These are phyloP conservation scores for Mesorhabditis sp. DNA, from an alignment of 2,888 invertebrate species.

Conservation along the genomic window DNA sequence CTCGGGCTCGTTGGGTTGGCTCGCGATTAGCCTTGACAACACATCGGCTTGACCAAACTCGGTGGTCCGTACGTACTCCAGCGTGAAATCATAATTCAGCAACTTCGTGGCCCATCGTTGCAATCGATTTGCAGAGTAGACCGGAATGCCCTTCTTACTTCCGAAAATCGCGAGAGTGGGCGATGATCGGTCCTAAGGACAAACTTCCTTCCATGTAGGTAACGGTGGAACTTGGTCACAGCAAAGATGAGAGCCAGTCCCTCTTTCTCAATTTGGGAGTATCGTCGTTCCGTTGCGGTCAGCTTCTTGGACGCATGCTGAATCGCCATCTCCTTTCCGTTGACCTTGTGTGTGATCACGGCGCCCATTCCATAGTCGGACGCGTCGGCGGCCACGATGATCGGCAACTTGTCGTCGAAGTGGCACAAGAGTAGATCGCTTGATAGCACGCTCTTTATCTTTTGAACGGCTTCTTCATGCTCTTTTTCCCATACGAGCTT, in stretches of 20 bases:
- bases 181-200: slow-evolving; percentile 44
- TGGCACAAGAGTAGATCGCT: no score
- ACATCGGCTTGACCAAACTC: slow-evolving; percentile 54
- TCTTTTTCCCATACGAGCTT: no score
- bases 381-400: no score
- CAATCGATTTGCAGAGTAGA: slow-evolving; percentile 47
- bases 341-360: no score
- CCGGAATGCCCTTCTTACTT: slow-evolving; percentile 35
- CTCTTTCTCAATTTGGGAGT: no score
- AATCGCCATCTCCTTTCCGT: no score
- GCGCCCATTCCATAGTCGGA: no score
- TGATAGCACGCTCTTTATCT: no score
- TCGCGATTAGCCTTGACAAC: no score
- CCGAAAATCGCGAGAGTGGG: slow-evolving; percentile 56
- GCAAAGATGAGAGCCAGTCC: slow-evolving; percentile 58
- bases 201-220: slow-evolving; percentile 59
- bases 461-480: no score
- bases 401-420: no score
- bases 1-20: no score
- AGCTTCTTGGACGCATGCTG: slow-evolving; percentile 24
- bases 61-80: slow-evolving; percentile 45
- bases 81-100: slow-evolving; percentile 55
- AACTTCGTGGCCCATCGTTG: slow-evolving; percentile 50
- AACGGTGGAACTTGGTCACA: slow-evolving; percentile 59
- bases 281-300: slow-evolving; percentile 26